Percentiles rank a stretch among this genome's conserved stretches.
phyloP scores from a whole-genome alignment of 2,888 invertebrate genomes.

The Mesorhabditis sp. region DNA sequence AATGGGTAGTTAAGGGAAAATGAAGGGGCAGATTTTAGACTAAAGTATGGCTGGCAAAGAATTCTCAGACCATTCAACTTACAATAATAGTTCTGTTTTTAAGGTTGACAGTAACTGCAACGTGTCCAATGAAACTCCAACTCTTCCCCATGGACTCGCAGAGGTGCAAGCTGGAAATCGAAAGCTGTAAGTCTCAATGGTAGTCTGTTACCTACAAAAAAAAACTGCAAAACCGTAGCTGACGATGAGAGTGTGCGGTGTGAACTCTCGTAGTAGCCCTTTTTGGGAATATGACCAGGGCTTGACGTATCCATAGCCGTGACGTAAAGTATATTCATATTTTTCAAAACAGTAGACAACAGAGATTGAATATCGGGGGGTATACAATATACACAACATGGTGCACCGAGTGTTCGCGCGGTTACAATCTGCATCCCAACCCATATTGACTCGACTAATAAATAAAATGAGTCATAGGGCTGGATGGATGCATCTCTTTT shows the following conservation, averaged over 20 bases:
- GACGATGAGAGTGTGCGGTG: constrained; percentile 6
- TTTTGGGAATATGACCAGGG: not conserved
- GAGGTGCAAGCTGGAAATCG: constrained; percentile 65
- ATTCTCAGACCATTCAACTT: no score
- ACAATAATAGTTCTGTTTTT: constrained; percentile 24
- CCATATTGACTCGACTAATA: no score
- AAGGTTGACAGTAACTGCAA: constrained; percentile 65
- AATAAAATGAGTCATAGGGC: no score
- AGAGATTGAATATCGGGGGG: not conserved
- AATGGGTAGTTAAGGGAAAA: no score
- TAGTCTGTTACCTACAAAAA: not conserved
- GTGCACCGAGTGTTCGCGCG: not conserved
- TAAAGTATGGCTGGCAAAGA: no score
- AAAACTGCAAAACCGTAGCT: not conserved
- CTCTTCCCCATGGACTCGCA: constrained; percentile 65
- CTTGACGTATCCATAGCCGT: not conserved
- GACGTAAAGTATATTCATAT: not conserved
- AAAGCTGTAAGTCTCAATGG: constrained; percentile 62
- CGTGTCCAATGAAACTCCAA: constrained; percentile 66
- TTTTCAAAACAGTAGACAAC: not conserved
- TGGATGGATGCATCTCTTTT: no score
- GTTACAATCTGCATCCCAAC: not conserved
- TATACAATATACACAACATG: not conserved
- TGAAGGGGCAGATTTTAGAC: no score
- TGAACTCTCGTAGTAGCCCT: not conserved